phyloP scores from a whole-genome alignment of 2,888 invertebrate genomes.

The Agrochola lota region DNA sequence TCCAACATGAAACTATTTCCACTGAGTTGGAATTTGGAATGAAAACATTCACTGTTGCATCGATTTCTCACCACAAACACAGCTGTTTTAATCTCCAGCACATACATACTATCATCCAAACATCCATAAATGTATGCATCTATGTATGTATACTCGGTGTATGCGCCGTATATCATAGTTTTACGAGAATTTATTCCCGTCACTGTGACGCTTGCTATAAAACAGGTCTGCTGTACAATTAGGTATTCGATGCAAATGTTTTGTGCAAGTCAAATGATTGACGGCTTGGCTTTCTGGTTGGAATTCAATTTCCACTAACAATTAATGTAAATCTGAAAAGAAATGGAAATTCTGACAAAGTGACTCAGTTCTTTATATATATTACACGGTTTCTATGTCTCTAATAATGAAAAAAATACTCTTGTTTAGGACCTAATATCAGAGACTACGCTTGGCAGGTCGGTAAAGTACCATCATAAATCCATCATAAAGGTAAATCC shows the following conservation, averaged over 20 bases:
- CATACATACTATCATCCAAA: not conserved
- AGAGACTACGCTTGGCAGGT: not conserved
- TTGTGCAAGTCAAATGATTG: constrained; percentile 28
- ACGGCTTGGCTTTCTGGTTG: constrained; percentile 12
- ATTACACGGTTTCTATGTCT: not conserved
- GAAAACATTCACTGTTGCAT: constrained; percentile 21
- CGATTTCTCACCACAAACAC: constrained; percentile 16
- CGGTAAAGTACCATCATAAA: not conserved
- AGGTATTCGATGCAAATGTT: constrained; percentile 49
- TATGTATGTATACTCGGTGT: constrained; percentile 11
- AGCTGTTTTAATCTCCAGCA: constrained; percentile 28
- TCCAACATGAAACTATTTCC: constrained; percentile 15
- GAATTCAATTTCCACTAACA: not conserved
- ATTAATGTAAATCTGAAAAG: not conserved
- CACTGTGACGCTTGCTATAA: constrained; percentile 46
- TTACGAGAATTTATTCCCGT: constrained; percentile 57
- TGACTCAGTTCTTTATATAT: too few relatives aligned
- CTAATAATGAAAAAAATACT: too few relatives aligned
- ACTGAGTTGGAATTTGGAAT: constrained; percentile 22
- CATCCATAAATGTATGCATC: not conserved
- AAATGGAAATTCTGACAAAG: not conserved
- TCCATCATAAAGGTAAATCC: not conserved
- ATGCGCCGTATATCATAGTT: constrained; percentile 45
- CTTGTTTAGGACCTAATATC: too few relatives aligned
- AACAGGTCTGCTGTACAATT: constrained; percentile 19